Evolutionary conservation across 1,140 invertebrate species (phyloP).

Genomic region (Varroa destructor): DNA sequence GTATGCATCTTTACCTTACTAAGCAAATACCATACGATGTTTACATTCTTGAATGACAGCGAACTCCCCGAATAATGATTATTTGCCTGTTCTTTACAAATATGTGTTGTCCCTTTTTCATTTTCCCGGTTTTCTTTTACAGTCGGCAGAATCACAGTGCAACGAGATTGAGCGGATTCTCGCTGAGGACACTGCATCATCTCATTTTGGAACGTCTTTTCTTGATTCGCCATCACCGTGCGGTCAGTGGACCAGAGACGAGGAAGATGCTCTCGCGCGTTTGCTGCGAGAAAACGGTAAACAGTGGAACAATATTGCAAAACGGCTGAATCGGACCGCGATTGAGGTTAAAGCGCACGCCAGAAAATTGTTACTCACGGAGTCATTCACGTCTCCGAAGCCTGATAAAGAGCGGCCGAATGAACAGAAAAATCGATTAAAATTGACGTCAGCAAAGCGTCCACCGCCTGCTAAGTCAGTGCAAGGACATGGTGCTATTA

Average conservation of each 20-base stretch:
- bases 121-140: neutral
- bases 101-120: too few species aligned
- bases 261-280: neutral
- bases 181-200: slow-evolving; percentile 3
- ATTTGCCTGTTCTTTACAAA: too few species aligned
- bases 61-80: too few species aligned
- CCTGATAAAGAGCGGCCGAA: too few species aligned
- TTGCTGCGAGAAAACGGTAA: neutral
- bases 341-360: slow-evolving; percentile 12
- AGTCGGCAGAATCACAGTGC: slow-evolving; percentile 19
- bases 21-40: too few species aligned
- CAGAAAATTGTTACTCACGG: neutral
- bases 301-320: slow-evolving; percentile 1
- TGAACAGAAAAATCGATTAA: too few species aligned
- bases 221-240: slow-evolving; percentile 11
- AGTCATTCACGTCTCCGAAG: too few species aligned
- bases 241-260: neutral
- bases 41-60: too few species aligned
- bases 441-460: too few species aligned
- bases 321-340: slow-evolving; percentile 4
- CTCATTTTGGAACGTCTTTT: neutral
- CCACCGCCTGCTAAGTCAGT: too few species aligned
- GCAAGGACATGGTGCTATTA: too few species aligned
- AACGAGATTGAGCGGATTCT: slow-evolving; percentile 25
- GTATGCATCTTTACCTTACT: too few species aligned